Conservation (phyloP, 2,797 vertebrate species). For the Pangasius macronema region DNA sequence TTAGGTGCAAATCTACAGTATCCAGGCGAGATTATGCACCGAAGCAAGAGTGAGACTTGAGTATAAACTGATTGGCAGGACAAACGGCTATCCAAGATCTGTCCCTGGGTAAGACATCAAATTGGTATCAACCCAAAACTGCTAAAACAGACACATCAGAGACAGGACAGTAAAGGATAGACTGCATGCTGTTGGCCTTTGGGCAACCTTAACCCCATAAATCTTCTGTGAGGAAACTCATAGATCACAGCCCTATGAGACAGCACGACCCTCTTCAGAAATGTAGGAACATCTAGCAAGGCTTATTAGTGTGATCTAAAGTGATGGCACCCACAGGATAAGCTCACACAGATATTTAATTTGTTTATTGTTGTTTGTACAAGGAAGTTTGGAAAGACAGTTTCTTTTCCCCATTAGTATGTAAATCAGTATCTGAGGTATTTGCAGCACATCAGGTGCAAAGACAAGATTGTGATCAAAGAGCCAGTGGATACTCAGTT, state of each 20-base stretch:
- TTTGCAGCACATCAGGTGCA: background rate
- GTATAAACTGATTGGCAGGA: background rate
- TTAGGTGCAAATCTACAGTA: background rate
- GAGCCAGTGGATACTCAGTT: background rate
- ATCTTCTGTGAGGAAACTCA: conserved; percentile 1
- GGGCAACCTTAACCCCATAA: background rate
- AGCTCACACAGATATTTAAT: background rate
- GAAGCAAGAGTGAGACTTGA: background rate
- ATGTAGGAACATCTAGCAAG: background rate
- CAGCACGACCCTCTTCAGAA: background rate
- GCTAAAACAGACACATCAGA: background rate
- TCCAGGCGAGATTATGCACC: background rate
- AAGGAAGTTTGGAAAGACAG: background rate
- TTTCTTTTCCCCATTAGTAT: background rate
- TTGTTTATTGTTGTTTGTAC: background rate
- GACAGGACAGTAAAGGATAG: conserved; percentile 6
- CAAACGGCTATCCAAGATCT: background rate
- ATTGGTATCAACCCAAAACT: background rate
- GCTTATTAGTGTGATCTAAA: background rate
- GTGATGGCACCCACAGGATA: background rate
- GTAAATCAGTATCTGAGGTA: background rate
- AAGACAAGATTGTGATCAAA: background rate
- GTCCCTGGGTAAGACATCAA: background rate
- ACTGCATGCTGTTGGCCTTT: background rate
- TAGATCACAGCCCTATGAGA: background rate